Evolutionary conservation across 1,140 invertebrate genomes (phyloP).

Genomic region (Drosophila parvula): DNA sequence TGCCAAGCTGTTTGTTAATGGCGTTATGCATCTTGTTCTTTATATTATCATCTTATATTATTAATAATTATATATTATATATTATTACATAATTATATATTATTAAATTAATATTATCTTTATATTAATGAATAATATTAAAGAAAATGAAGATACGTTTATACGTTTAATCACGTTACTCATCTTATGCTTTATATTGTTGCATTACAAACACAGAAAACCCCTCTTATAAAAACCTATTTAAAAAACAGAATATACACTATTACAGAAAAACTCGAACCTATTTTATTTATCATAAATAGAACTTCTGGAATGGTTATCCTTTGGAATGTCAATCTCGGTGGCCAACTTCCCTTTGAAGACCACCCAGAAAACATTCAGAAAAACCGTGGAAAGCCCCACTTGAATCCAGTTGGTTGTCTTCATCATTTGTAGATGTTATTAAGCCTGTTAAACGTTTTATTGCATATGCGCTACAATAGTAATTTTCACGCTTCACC

Average conservation of each 20-base stretch:
- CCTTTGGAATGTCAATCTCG: background rate
- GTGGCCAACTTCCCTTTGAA: background rate
- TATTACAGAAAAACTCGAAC: background rate
- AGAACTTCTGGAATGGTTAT: background rate
- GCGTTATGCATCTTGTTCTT: no score
- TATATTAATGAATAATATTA: no score
- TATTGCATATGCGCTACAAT: constrained; percentile 80
- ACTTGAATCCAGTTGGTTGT: constrained; percentile 15
- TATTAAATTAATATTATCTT: no score
- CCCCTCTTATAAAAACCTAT: no score
- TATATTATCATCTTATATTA: no score
- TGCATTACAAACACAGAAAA: no score
- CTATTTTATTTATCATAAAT: background rate
- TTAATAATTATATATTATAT: no score
- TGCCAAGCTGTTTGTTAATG: no score
- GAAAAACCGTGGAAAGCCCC: background rate
- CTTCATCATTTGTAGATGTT: constrained; percentile 39
- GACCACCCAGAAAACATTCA: background rate
- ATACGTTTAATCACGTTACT: no score
- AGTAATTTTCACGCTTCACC: constrained; percentile 78
- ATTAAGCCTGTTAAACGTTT: constrained; percentile 67
- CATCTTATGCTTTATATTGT: no score
- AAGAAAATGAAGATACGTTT: no score
- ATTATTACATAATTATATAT: no score
- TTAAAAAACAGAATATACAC: background rate